Evolutionary conservation across 2,888 invertebrate genomes (phyloP).

Genomic region (Leistus spinibarbis): DNA sequence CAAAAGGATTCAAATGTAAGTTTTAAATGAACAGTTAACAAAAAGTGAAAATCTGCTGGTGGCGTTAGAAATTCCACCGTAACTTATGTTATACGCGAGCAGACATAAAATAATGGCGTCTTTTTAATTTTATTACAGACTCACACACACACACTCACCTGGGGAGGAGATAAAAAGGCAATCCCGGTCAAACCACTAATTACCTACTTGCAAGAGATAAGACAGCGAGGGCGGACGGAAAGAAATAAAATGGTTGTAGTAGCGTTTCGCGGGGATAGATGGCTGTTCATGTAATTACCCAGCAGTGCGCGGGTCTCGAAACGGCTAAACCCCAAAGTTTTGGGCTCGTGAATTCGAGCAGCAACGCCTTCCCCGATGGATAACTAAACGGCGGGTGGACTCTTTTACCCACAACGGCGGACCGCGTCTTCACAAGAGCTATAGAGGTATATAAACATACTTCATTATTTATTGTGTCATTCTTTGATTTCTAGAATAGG

Average conservation of each 20-base stretch:
- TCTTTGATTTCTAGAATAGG: no score
- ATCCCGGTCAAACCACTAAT: conserved; percentile 38
- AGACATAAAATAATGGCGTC: conserved; percentile 23
- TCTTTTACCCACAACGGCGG: conserved; percentile 1
- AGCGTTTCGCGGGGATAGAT: conserved; percentile 22
- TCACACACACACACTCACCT: conserved; percentile 21
- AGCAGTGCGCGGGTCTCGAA: not conserved
- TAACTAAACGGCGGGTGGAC: not conserved
- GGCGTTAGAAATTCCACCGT: not conserved
- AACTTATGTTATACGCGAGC: conserved; percentile 14
- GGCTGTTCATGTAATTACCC: conserved; percentile 31
- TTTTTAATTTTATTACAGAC: conserved; percentile 32
- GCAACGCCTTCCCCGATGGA: not conserved
- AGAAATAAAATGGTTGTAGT: conserved; percentile 32
- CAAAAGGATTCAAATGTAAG: conserved; percentile 26
- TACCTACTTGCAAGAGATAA: conserved; percentile 32
- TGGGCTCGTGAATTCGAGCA: not conserved
- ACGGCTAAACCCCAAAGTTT: not conserved
- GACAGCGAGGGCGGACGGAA: conserved; percentile 11
- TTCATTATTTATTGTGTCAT: not conserved
- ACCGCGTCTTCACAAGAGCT: conserved; percentile 4
- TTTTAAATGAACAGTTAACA: conserved; percentile 29
- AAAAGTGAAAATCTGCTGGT: not conserved
- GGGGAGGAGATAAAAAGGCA: conserved; percentile 33
- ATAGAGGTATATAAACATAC: not conserved